Evolutionary conservation across 2,888 invertebrate genomes (phyloP).

Genomic region (Sepioteuthis lessoniana): DNA sequence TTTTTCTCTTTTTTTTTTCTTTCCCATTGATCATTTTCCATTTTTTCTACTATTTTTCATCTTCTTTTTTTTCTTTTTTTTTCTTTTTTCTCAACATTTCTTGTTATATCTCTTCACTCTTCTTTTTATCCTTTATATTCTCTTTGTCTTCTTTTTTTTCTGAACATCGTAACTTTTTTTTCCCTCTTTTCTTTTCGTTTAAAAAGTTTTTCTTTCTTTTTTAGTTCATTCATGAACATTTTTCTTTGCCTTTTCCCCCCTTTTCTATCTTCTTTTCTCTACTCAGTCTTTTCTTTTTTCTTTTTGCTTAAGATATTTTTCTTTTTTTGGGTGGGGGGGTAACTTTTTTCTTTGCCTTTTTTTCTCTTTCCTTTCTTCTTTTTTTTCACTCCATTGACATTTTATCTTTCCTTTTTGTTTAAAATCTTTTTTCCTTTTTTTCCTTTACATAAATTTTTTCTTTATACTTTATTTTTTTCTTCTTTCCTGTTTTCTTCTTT

Average conservation of each 20-base stretch:
- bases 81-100: not conserved
- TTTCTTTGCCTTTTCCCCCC: not conserved
- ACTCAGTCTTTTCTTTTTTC: not conserved
- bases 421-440: not conserved
- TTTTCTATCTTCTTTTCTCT: not conserved
- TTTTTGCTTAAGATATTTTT: not conserved
- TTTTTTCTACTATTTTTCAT: not conserved
- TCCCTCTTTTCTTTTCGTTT: not conserved
- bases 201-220: no score
- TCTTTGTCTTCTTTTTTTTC: not conserved
- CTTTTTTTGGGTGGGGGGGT: no score
- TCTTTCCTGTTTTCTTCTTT: not conserved
- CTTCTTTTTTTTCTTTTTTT: not conserved
- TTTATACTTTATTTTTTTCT: not conserved
- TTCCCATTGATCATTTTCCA: not conserved
- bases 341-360: no score
- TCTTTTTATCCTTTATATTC: not conserved
- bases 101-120: not conserved
- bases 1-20: not conserved
- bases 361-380: not conserved
- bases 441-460: no score
- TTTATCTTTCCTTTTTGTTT: not conserved
- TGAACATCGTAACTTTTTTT: not conserved
- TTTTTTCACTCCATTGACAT: not conserved
- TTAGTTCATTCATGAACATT: no score